Base-by-base conservation (phyloP, 2,113 vertebrate species). In the Coptodon bakossiorum region DNA sequence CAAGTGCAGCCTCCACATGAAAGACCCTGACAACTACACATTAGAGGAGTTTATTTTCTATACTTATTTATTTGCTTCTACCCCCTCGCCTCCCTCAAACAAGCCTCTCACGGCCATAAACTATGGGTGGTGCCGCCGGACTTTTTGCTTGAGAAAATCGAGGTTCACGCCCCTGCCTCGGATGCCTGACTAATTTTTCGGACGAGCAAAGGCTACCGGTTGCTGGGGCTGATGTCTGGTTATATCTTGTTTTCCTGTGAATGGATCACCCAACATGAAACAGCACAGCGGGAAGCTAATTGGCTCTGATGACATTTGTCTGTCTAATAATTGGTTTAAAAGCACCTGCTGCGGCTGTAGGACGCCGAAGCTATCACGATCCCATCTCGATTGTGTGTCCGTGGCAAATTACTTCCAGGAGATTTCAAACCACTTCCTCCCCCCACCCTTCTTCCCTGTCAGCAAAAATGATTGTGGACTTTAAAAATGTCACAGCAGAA, bases 1-100 rank as follows among this genome's bases (percentile, higher is more conserved):
- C 85, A 63, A 95, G 93, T 91, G 89, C 89, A 92, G 93, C 93
- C 93, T 93, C 90, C 93, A 92, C 92, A 95, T 95, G 91, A 93
- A 95, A 94, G 90, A 90, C 86, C 91, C 91, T 93, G 94, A 96
- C 92, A 95, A 92, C 87, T 59, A 34, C 92, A 89, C 92, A 94
- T 94, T 90, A 90, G 89, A 93, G 82, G 82, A 90, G 91, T 94
- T 94, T 94, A 95, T 94, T 93, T 91, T 91, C 94, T 86, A 68
- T 91, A 91, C 90, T 93, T 94, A 92, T 92, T 95, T 94, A 92
- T 91, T 94, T 93, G 68, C 84, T 79, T 68, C 63, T 38, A 68
- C 38, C 3, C 12, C n/a, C 54, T 87, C 86, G 92, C 90, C 91
- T 94, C 85, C 87, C 87, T 86, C 57, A 88, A 91, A 93, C 85